Evolutionary conservation across 2,113 vertebrate species (phyloP).

Genomic region (Oncorhynchus nerka): DNA sequence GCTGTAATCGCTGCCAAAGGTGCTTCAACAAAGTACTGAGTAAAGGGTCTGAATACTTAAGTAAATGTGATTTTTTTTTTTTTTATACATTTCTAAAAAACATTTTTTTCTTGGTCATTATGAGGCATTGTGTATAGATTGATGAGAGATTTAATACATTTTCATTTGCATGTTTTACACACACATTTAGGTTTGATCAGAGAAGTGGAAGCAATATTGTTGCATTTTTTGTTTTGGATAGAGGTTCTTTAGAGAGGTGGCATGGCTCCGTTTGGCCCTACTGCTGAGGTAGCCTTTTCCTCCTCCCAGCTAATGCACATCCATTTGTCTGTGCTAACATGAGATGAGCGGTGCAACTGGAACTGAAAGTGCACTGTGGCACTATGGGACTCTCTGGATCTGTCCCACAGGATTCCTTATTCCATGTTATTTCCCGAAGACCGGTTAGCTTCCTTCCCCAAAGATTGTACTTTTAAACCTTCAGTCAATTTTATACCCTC

Average conservation of each 20-base stretch:
- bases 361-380: constrained; percentile 57
- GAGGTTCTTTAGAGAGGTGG: neutral
- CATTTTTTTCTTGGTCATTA: no score
- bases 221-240: neutral
- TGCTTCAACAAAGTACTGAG: no score
- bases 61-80: no score
- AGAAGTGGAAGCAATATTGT: no score
- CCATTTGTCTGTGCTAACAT: constrained; percentile 60
- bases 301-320: constrained; percentile 46
- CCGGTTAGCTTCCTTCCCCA: constrained; percentile 29
- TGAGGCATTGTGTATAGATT: no score
- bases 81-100: no score
- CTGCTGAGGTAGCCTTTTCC: neutral
- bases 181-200: no score
- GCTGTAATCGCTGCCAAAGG: no score
- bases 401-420: constrained; percentile 46
- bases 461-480: neutral
- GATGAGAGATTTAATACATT: no score
- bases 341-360: constrained; percentile 60
- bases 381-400: constrained; percentile 36
- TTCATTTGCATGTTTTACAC: no score
- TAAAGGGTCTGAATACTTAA: no score
- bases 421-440: constrained; percentile 33
- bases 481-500: neutral
- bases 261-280: neutral